Evolutionary conservation across 2,888 invertebrate species (phyloP).

Genomic region (Gari tellinella): DNA sequence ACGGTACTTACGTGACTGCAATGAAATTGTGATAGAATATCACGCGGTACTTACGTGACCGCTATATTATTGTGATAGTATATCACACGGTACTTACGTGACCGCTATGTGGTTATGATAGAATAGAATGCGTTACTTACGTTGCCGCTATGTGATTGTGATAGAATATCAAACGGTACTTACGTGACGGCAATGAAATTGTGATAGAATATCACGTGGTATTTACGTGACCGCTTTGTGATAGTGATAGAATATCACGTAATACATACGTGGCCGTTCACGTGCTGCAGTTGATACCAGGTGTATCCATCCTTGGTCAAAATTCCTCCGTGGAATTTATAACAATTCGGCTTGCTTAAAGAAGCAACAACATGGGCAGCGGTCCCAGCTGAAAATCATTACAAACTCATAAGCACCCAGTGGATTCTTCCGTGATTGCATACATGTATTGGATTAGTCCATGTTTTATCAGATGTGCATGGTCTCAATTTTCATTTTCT

Average conservation of each 20-base stretch:
- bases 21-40: no score
- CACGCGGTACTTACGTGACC: no score
- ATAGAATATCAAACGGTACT: neutral
- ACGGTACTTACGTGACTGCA: no score
- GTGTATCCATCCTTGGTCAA: constrained; percentile 63
- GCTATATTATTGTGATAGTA: neutral
- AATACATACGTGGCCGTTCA: constrained; percentile 59
- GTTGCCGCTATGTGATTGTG: neutral
- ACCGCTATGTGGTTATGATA: no score
- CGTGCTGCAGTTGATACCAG: constrained; percentile 68
- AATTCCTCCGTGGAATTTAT: constrained; percentile 64
- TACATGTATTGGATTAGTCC: no score
- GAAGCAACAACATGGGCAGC: constrained; percentile 32
- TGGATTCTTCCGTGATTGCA: neutral
- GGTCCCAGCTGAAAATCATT: constrained; percentile 20
- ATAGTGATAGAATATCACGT: neutral
- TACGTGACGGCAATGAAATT: no score
- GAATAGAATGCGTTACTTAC: no score
- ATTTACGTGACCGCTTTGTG: no score
- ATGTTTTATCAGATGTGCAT: no score
- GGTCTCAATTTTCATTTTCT: no score
- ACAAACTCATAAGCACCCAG: neutral
- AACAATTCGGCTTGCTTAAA: constrained; percentile 61
- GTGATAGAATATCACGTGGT: no score
- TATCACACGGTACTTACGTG: neutral